phyloP scores from a whole-genome alignment of 2,113 vertebrate genomes.

The Tor tambroides region DNA sequence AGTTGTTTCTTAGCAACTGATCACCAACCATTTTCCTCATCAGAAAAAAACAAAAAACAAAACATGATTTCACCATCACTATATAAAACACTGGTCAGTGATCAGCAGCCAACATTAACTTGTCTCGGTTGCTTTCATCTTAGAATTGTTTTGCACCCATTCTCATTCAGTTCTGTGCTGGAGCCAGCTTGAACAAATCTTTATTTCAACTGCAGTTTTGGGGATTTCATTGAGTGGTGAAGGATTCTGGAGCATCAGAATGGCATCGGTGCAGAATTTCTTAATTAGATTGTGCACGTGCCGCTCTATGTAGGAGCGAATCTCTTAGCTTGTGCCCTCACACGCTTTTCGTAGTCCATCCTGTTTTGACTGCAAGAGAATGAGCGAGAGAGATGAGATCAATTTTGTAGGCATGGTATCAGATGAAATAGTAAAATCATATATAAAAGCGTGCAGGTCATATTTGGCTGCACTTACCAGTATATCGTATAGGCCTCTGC shows the following conservation, averaged over 20 bases:
- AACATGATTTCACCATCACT: neutral
- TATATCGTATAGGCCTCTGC: constrained; percentile 82
- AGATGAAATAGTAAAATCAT: neutral
- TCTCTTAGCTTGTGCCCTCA: constrained; percentile 80
- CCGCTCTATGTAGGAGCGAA: constrained; percentile 76
- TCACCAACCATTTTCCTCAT: neutral
- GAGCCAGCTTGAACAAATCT: constrained; percentile 1
- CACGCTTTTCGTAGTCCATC: constrained; percentile 81
- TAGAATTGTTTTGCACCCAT: neutral
- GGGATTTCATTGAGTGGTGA: neutral
- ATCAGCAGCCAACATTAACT: neutral
- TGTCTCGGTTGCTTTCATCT: neutral
- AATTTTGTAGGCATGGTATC: neutral
- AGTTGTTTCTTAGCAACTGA: neutral
- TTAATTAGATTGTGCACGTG: neutral
- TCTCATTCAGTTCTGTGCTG: neutral
- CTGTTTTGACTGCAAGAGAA: constrained; percentile 78
- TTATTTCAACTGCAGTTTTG: neutral
- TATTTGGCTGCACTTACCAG: constrained; percentile 64
- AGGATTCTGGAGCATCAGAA: constrained; percentile 23
- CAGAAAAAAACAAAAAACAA: neutral
- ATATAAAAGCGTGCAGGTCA: neutral
- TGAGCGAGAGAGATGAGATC: neutral
- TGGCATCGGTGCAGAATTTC: neutral
- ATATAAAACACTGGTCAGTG: neutral